Evolutionary conservation across 2,888 invertebrate species (phyloP).

Genomic region (Coleophora flavipennella): DNA sequence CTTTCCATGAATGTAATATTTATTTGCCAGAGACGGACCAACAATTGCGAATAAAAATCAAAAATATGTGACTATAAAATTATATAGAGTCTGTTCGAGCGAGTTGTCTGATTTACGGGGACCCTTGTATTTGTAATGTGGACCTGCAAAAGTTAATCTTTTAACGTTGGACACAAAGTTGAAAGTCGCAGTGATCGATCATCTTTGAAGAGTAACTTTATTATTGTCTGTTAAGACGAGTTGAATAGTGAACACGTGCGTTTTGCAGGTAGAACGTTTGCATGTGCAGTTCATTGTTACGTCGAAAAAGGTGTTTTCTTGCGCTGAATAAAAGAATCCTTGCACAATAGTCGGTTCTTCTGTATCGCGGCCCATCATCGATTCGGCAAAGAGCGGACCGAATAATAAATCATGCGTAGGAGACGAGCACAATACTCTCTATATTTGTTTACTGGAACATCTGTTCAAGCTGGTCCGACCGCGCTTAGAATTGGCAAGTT

Average conservation of each 20-base stretch:
- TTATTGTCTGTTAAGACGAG: slow-evolving; percentile 42
- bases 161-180: slow-evolving; percentile 23
- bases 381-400: slow-evolving; percentile 41
- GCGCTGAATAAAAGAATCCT: slow-evolving; percentile 45
- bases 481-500: slow-evolving; percentile 44
- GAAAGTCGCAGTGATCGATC: slow-evolving; percentile 30
- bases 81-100: slow-evolving; percentile 19
- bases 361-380: slow-evolving; percentile 49
- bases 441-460: slow-evolving; percentile 64
- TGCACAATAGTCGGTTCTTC: slow-evolving; percentile 59
- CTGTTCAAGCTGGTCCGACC: slow-evolving; percentile 39
- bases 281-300: slow-evolving; percentile 64
- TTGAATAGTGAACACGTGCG: slow-evolving; percentile 67
- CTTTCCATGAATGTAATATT: too few species aligned
- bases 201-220: slow-evolving; percentile 27
- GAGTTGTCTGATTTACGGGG: slow-evolving; percentile 37
- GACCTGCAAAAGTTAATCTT: slow-evolving; percentile 31
- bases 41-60: slow-evolving; percentile 18
- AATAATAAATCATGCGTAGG: slow-evolving; percentile 64
- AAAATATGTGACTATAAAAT: slow-evolving; percentile 42
- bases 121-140: slow-evolving; percentile 13
- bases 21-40: too few species aligned
- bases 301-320: slow-evolving; percentile 53
- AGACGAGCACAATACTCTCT: slow-evolving; percentile 42
- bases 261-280: slow-evolving; percentile 56